Percentiles rank a stretch among this genome's conserved stretches.
Evolutionary conservation across 2,113 vertebrate species (phyloP).

Genomic region (Varanus salvator): DNA sequence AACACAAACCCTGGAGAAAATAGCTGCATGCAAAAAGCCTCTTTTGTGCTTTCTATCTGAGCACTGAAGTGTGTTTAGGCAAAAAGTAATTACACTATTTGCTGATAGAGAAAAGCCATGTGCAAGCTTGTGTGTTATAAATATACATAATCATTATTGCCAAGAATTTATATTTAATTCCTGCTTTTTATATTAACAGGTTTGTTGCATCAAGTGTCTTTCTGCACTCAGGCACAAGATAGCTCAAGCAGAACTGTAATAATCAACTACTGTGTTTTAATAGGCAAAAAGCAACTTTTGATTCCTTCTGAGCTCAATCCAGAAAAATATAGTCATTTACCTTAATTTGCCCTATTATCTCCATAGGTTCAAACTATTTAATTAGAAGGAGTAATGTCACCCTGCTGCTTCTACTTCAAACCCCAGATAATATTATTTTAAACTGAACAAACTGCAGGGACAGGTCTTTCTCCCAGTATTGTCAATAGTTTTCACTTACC

Average conservation of each 20-base stretch:
- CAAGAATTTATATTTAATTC: background rate
- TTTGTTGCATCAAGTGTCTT: constrained; percentile 7
- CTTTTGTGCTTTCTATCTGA: constrained; percentile 13
- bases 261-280: constrained; percentile 20
- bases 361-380: background rate
- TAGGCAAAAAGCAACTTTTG: background rate
- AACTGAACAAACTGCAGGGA: background rate
- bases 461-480: background rate
- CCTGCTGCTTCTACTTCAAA: background rate
- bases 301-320: background rate
- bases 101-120: background rate
- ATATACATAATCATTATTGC: background rate
- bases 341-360: constrained; percentile 23
- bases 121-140: background rate
- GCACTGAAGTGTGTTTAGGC: background rate
- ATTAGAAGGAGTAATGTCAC: constrained; percentile 8
- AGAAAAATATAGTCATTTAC: constrained; percentile 14
- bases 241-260: constrained; percentile 3
- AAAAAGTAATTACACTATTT: background rate
- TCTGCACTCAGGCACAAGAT: background rate
- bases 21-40: background rate
- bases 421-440: background rate
- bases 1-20: background rate
- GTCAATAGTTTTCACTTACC: background rate
- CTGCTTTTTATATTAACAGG: background rate